phyloP scores from a whole-genome alignment of 2,113 vertebrate genomes.

The Dipodomys ordii region DNA sequence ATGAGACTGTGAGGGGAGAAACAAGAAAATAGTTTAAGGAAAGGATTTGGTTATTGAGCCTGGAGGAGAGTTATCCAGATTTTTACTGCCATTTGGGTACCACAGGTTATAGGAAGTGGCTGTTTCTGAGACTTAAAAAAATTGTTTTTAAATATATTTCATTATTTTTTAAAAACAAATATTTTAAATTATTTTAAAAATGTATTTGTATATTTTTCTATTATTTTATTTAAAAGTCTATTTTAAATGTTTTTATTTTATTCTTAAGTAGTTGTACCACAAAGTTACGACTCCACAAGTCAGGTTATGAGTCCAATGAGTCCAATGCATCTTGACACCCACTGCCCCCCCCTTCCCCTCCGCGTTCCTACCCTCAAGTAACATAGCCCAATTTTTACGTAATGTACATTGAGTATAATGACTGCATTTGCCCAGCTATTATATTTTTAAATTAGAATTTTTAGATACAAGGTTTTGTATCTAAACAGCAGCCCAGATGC shows the following conservation, averaged over 20 bases:
- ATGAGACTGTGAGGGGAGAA: not conserved
- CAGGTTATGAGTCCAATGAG: too few relatives aligned
- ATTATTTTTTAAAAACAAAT: not conserved
- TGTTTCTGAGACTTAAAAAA: not conserved
- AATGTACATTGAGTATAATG: too few relatives aligned
- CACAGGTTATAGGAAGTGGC: not conserved
- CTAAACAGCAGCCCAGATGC: not conserved
- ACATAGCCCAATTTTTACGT: too few relatives aligned
- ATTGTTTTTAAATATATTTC: not conserved
- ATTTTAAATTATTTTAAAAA: not conserved
- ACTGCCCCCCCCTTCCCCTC: too few relatives aligned
- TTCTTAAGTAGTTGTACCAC: too few relatives aligned
- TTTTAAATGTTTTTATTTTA: too few relatives aligned
- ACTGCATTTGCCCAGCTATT: too few relatives aligned
- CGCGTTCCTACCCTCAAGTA: too few relatives aligned
- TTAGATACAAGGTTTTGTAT: not conserved
- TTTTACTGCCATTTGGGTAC: not conserved
- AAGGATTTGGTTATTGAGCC: conserved; percentile 9
- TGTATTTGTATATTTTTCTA: too few relatives aligned
- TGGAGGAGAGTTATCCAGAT: not conserved
- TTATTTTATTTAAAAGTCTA: too few relatives aligned
- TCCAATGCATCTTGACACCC: too few relatives aligned
- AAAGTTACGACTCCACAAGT: too few relatives aligned
- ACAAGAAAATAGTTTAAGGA: conserved; percentile 12
- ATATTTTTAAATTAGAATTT: conserved; percentile 1